phyloP scores from a whole-genome alignment of 2,113 vertebrate species.

The Corythaixoides concolor region DNA sequence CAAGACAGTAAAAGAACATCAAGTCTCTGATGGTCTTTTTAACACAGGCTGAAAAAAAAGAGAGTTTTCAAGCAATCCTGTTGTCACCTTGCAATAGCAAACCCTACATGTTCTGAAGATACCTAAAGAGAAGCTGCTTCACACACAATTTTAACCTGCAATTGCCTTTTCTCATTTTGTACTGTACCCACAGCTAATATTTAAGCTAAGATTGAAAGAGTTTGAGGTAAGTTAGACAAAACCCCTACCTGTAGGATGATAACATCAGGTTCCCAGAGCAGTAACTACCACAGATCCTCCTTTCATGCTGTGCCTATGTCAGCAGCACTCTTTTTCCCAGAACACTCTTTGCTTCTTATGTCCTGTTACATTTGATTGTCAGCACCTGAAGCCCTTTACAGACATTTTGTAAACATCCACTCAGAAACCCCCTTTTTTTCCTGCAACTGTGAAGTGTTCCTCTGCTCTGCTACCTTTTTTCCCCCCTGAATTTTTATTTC shows the following conservation, averaged over 20 bases:
- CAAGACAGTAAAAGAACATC: neutral
- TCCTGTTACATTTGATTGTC: neutral
- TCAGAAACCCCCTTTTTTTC: neutral
- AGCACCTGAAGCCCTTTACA: neutral
- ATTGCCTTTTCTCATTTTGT: neutral
- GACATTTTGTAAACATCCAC: neutral
- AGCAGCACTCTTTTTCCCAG: neutral
- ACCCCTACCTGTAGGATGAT: neutral
- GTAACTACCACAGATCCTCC: neutral
- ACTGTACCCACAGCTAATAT: neutral
- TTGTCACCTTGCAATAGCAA: neutral
- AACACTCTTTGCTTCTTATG: neutral
- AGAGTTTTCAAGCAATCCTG: neutral
- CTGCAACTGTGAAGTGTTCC: neutral
- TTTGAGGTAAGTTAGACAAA: neutral
- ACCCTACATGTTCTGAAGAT: neutral
- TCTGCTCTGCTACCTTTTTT: neutral
- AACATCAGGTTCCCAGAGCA: neutral
- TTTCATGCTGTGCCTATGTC: rapidly evolving
- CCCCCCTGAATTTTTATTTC: neutral
- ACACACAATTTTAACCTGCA: neutral
- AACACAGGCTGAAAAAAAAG: neutral
- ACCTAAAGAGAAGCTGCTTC: neutral
- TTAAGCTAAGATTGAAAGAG: neutral
- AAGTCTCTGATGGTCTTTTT: neutral